Conservation (phyloP, 2,113 vertebrate species). For the Microcebus griseorufus region DNA sequence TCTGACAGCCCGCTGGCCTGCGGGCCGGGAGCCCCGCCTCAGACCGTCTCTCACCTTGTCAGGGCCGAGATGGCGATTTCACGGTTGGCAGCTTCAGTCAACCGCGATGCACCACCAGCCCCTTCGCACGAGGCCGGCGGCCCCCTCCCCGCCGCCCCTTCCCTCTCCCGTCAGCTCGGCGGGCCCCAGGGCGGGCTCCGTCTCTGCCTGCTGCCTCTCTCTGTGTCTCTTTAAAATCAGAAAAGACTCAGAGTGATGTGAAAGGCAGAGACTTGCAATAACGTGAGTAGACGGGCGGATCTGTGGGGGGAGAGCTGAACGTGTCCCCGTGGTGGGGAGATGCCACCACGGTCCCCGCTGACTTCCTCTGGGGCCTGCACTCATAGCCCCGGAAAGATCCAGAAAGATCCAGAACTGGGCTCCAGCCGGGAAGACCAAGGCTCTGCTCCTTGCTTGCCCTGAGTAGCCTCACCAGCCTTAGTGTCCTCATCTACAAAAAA, state of each 20-base stretch:
- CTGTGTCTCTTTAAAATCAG: background rate
- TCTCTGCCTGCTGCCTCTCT: background rate
- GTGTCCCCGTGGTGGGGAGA: background rate
- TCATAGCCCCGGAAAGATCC: background rate
- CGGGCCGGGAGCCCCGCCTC: constrained; percentile 46
- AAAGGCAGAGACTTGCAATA: rapidly evolving
- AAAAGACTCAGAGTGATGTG: background rate
- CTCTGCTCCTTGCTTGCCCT: background rate
- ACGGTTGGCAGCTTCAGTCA: constrained; percentile 78
- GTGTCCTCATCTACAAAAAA: background rate
- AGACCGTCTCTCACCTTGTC: constrained; percentile 72
- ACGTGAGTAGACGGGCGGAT: rapidly evolving
- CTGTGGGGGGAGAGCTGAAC: too few relatives aligned
- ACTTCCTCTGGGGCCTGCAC: rapidly evolving
- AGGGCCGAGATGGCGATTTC: constrained; percentile 57
- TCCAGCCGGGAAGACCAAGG: rapidly evolving
- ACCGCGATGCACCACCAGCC: rapidly evolving
- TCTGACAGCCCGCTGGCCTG: constrained; percentile 69
- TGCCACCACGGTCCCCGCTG: background rate
- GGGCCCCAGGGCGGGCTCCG: background rate
- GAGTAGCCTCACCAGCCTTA: background rate
- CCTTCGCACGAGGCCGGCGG: background rate
- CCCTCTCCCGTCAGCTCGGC: background rate
- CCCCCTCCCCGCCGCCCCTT: rapidly evolving
- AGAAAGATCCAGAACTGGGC: background rate